Base-by-base conservation (phyloP, 2,797 vertebrate species). In the Zalophus californianus region DNA sequence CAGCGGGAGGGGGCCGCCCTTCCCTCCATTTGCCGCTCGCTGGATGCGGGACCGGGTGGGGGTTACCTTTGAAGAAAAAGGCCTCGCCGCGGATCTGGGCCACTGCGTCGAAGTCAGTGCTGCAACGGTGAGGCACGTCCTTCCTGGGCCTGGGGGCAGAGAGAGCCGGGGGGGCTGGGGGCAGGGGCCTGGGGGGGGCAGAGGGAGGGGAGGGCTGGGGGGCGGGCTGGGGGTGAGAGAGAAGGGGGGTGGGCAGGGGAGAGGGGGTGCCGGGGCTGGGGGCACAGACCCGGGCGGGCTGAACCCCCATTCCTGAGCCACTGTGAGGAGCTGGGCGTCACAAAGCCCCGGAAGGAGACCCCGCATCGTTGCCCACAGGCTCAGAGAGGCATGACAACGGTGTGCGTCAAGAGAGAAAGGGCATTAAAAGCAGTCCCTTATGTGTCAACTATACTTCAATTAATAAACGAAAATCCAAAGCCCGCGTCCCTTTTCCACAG, bases 61-160 rank as follows among this genome's bases (percentile, higher is more conserved):
- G 20, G 5, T 66, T 98, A 99, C 99, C 99, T 99, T 99, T 99
- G 97, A 99, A 99, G 98, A 99, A 99, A 99, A 99, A 99, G 83
- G 99, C 99, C 98, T 99, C 99, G 21, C 99, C 99, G 32, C 99
- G 99, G 98, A 99, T 99, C 98, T 99, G 99, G 97, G 99, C 99
- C 98, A 99, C 99, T 0, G 99, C 99, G 4, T 99, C 99, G 0
- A 99, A 99, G 97, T 99, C 98, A 0, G 98, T 97, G 78, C 97
- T 99, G 97, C 99, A 99, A 98, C 99, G 99, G 98, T 99, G 99
- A 11, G 99, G 99, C 90, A 98, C 97, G 0, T 99, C 99, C 86
- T 98, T 98, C 52, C 98, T 96, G 80, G 99, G 97, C 98, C 99
- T 99, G 98, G 98, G 54, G 80, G n/a, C 38, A 83, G 78, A 98